A percentile compares a stretch with the other conserved stretches of the same genome.
phyloP scores from a whole-genome alignment of 2,113 vertebrate species.

The Danionella cerebrum region DNA sequence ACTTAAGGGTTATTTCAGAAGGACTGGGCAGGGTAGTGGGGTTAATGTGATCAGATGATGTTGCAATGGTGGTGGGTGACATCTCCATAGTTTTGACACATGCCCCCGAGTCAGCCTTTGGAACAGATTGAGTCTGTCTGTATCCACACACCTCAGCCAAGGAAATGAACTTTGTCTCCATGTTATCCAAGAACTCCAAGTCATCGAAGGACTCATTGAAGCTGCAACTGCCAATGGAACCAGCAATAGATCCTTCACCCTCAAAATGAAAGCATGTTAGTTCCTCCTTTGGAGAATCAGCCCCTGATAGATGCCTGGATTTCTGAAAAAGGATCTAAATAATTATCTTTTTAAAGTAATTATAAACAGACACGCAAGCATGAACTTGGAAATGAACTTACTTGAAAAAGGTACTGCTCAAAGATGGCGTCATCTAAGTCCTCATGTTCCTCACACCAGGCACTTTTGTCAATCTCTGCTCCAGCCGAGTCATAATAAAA shows the following conservation, averaged over 20 bases:
- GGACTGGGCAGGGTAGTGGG: not conserved
- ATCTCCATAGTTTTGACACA: not conserved
- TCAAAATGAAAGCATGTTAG: constrained; percentile 68
- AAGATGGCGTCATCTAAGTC: not conserved
- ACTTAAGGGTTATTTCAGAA: not conserved
- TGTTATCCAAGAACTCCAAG: constrained; percentile 64
- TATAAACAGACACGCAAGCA: too few species aligned
- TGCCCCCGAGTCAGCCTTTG: not conserved
- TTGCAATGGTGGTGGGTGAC: not conserved
- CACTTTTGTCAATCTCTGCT: not conserved
- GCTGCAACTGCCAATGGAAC: constrained; percentile 69
- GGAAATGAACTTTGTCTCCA: constrained; percentile 73
- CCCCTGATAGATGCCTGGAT: constrained; percentile 65
- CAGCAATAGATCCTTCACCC: constrained; percentile 60
- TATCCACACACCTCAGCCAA: constrained; percentile 73
- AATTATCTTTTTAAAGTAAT: not conserved
- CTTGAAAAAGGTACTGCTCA: constrained; percentile 11
- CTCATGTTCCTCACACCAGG: not conserved
- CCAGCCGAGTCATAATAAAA: not conserved
- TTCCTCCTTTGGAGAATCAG: constrained; percentile 48
- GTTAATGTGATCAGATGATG: not conserved
- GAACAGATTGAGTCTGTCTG: constrained; percentile 39
- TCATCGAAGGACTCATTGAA: constrained; percentile 68
- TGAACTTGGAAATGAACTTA: too few species aligned
- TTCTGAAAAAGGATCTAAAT: constrained; percentile 57